Evolutionary conservation across 2,113 vertebrate genomes (phyloP).

Genomic region (Patagioenas fasciata): DNA sequence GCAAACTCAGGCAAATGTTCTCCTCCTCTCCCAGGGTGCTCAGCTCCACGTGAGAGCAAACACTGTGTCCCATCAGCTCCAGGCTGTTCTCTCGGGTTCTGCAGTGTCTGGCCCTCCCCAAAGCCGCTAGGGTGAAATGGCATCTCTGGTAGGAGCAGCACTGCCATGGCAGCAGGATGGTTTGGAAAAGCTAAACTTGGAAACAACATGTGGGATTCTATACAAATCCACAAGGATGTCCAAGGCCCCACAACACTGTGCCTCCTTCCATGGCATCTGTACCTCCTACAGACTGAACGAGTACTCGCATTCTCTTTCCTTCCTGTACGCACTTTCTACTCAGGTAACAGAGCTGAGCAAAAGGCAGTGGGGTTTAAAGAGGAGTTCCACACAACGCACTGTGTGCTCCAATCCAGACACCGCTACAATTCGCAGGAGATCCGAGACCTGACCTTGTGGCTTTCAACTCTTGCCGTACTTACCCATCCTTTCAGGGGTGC

Average conservation of each 20-base stretch:
- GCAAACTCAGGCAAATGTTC: background rate
- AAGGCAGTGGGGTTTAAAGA: background rate
- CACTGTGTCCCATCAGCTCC: background rate
- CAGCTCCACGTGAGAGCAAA: background rate
- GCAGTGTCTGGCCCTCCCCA: background rate
- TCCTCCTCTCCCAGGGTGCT: background rate
- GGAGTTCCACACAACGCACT: background rate
- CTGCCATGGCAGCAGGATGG: fast-evolving
- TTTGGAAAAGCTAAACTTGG: background rate
- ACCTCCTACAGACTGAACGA: background rate
- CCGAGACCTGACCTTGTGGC: background rate
- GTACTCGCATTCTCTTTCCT: background rate
- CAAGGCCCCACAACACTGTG: fast-evolving
- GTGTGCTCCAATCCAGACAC: background rate
- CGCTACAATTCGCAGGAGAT: background rate
- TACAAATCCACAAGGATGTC: background rate
- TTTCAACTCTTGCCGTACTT: constrained; percentile 73
- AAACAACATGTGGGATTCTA: background rate
- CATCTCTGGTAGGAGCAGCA: background rate
- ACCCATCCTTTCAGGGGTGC: constrained; percentile 99
- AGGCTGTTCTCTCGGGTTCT: background rate
- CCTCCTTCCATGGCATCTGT: background rate
- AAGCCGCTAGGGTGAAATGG: fast-evolving
- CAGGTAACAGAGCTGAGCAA: background rate
- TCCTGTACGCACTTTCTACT: background rate